Evolutionary conservation across 2,113 vertebrate genomes (phyloP), one percentile per base, ranked within the genome.

Genomic region (Castor canadensis): DNA sequence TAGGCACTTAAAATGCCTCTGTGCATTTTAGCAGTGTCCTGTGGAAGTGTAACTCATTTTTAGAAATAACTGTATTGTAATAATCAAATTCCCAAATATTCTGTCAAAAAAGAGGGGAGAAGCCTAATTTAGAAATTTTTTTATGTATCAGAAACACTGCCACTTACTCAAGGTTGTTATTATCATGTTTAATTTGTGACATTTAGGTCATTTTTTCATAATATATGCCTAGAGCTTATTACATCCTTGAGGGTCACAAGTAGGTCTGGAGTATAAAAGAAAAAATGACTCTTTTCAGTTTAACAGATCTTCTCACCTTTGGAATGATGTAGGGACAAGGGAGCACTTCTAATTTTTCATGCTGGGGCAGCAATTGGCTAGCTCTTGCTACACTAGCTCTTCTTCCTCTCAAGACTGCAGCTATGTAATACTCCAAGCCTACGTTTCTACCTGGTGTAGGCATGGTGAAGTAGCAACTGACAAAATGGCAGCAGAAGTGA

Each of bases 1-100:
- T 98, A 98, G 97, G 97, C 98, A 98, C 98, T 98, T 98, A 98
- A 98, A 97, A 94, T 93, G 97, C 98, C 96, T 98, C 98, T 81
- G 79, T 98, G 97, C 97, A 80, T 98, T 98, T 98, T 98, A 97
- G 94, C 12, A 7, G 87, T 89, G 93, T 97, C 98, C 97, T 7
- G 64, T 96, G 98, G 98, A 97, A 98, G 96, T 84, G 95, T 95
- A 96, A 96, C 73, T 98, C 92, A 22, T 97, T 97, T 98, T 98
- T 94, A 97, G 97, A 97, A 98, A 96, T 96, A 98, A 98, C 97
- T 97, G 94, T 96, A 94, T 97, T 97, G 91, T 95, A 97, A 96
- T 98, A 96, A 97, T 95, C 91, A 94, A 96, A 97, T 97, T 88
- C 93, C 97, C 83, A 83, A 97, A 87, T 93, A 90, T 73, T 97